Evolutionary conservation across 2,888 invertebrate species (phyloP), one percentile per base, ranked within the genome.

Genomic region (Dryomyza anilis): DNA sequence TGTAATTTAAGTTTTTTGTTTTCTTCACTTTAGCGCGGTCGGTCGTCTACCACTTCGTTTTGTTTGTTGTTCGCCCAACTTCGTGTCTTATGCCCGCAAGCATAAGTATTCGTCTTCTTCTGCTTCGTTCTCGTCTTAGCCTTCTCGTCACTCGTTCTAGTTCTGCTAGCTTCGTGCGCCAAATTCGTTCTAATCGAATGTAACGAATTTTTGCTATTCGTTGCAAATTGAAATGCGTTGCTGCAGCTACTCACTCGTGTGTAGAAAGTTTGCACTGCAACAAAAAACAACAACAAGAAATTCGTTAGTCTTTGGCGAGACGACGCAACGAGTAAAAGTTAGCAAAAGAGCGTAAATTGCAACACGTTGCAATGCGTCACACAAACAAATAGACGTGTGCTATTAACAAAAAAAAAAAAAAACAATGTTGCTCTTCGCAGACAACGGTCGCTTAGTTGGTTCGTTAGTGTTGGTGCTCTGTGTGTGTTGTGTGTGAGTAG

Each of bases 181-280:
- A 6, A 39, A 12, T 39, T 3, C 39, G 12, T 39, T 39, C 39
- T 14, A 29, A 23, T 21, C 14, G 48, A 21, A 30, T 1, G n/a
- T 8, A 29, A 52, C 30, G 25, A 39, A 39, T 39, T 39, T 19
- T 43, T 53, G 61, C 61, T 52, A 61, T 52, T 52, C 61, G 61
- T 61, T 61, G 61, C 61, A 43, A n/a, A 21, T 7, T 33, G 36
- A 53, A 53, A 19, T 19, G 29, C 27, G 30, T 39, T 39, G n/a
- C n/a, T n/a, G n/a, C n/a, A n/a, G n/a, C n/a, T n/a, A n/a, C n/a
- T n/a, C n/a, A n/a, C n/a, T n/a, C n/a, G n/a, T n/a, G n/a, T n/a
- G n/a, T n/a, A n/a, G n/a, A n/a, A n/a, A n/a, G n/a, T n/a, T 39
- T n/a, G 39, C 39, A 14, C n/a, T 7, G 39, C 39, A 39, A 39